These are phyloP conservation scores for Heterodera carotae DNA, from an alignment of 1,140 invertebrate species.

Conservation along the genomic window DNA sequence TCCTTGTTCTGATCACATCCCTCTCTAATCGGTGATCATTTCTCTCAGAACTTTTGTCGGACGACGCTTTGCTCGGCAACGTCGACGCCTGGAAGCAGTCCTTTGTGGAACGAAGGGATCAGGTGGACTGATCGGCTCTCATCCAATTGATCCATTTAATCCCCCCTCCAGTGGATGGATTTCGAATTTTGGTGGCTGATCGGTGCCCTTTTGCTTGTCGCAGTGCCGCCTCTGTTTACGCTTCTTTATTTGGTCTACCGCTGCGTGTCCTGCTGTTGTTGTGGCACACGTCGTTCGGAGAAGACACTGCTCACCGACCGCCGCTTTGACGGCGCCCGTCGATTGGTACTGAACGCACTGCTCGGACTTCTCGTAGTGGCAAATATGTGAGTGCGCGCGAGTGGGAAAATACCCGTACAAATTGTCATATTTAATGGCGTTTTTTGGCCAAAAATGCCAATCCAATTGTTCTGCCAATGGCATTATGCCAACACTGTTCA, in stretches of 20 bases:
- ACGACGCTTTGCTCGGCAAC: slow-evolving; percentile 29
- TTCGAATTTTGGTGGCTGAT: slow-evolving; percentile 57
- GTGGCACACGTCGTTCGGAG: slow-evolving; percentile 10
- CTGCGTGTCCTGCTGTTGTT: slow-evolving; percentile 52
- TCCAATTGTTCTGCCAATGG: slow-evolving; percentile 18
- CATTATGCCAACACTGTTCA: slow-evolving; percentile 31
- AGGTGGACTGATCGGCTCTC: neutral
- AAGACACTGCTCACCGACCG: slow-evolving; percentile 44
- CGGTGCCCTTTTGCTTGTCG: slow-evolving; percentile 34
- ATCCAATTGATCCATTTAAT: neutral
- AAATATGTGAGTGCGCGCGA: slow-evolving; percentile 51
- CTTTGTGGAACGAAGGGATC: slow-evolving; percentile 22
- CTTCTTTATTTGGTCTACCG: slow-evolving; percentile 54
- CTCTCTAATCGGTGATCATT: neutral
- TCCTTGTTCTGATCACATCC: too few relatives aligned
- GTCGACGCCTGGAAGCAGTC: slow-evolving; percentile 18
- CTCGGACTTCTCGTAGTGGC: slow-evolving; percentile 50
- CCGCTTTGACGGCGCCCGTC: slow-evolving; percentile 53
- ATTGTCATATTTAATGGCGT: neutral
- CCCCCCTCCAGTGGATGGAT: slow-evolving; percentile 48
- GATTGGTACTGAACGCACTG: slow-evolving; percentile 51
- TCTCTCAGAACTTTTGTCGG: slow-evolving; percentile 25
- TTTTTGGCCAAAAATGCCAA: neutral
- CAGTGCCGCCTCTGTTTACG: slow-evolving; percentile 45
- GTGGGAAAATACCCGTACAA: neutral